phyloP scores from a whole-genome alignment of 2,797 vertebrate species.

The Denticeps clupeoides region DNA sequence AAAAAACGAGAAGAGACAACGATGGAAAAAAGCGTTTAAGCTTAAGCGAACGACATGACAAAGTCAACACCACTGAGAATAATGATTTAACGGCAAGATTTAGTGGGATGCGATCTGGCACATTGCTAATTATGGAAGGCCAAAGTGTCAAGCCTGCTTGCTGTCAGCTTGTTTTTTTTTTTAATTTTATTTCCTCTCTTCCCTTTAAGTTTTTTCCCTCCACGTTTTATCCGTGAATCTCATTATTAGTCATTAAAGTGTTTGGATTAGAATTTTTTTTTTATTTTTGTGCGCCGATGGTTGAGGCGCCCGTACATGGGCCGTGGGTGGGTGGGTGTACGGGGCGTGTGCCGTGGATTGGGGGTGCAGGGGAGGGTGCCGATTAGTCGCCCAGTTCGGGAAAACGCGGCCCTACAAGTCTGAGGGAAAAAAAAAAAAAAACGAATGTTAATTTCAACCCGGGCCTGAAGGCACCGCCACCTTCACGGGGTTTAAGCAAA shows the following conservation, averaged over 20 bases:
- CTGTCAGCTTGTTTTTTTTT: conserved; percentile 62
- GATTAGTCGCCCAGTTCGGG: no score
- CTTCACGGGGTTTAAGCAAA: conserved; percentile 23
- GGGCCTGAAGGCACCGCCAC: conserved; percentile 13
- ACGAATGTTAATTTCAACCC: conserved; percentile 28
- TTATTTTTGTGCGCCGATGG: no score
- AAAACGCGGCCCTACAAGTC: no score
- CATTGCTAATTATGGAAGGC: conserved; percentile 68
- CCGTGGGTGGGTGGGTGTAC: no score
- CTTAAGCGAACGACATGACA: conserved; percentile 61
- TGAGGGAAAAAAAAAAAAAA: no score
- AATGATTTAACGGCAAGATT: conserved; percentile 70
- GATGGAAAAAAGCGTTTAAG: conserved; percentile 46
- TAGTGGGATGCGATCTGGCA: conserved; percentile 66
- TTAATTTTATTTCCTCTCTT: conserved; percentile 32
- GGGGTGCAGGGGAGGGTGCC: conserved; percentile 3
- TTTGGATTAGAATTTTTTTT: no score
- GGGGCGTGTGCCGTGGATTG: no score
- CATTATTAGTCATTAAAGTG: conserved; percentile 74
- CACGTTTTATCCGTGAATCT: conserved; percentile 65
- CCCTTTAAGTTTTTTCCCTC: conserved; percentile 56
- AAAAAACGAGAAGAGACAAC: neutral
- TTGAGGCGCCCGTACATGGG: no score
- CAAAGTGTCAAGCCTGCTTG: conserved; percentile 72
- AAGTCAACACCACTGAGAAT: conserved; percentile 67